Evolutionary conservation across 92 coral and sea anemone genomes (phyloP), one percentile per base, ranked within the genome.

Genomic region (Epizoanthus ramosus): DNA sequence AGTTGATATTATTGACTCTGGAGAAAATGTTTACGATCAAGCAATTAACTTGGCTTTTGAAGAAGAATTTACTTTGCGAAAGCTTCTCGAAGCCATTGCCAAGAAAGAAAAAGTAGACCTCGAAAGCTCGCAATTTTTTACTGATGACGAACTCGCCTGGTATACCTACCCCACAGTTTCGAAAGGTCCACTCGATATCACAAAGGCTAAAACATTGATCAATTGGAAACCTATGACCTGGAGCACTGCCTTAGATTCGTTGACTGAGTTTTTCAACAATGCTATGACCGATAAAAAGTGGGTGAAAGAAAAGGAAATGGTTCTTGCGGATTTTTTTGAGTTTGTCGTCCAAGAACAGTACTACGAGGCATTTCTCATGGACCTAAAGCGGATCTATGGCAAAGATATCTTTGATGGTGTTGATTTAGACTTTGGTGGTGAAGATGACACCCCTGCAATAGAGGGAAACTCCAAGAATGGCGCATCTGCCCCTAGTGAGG

Each of bases 171-270:
- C 99, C 9, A 93, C 97, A 1, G 98, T 91, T 69, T 85, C 98
- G 7, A 90, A 90, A 80, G 99, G 99, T 14, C 95, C 99, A 14
- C 79, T 97, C 63, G 95, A 97, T 69, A 92, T 88, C 22, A 85
- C 84, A 72, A 91, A 85, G 63, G 99, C 98, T 8, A 89, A 87
- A 67, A 16, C 84, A n/a, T 84, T 97, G 2, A 89, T 97, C 25
- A 92, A 74, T 76, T 97, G 97, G 97, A 86, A 92, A 35, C 97
- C 99, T 25, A 90, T 94, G 90, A 58, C 97, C 6, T 97, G 99
- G 99, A 80, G 82, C 28, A 74, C 59, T 19, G 98, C 99, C 12
- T 82, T 92, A 6, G 79, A 63, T 21, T 75, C 89, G 10, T 84
- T 95, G 37, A 84, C 84, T 64, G 71, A 90, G 56, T 92, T 85